Percentiles rank a stretch among this genome's conserved stretches.
Conservation (phyloP, 2,888 invertebrate genomes). For the Koerneria pararmatus region DNA sequence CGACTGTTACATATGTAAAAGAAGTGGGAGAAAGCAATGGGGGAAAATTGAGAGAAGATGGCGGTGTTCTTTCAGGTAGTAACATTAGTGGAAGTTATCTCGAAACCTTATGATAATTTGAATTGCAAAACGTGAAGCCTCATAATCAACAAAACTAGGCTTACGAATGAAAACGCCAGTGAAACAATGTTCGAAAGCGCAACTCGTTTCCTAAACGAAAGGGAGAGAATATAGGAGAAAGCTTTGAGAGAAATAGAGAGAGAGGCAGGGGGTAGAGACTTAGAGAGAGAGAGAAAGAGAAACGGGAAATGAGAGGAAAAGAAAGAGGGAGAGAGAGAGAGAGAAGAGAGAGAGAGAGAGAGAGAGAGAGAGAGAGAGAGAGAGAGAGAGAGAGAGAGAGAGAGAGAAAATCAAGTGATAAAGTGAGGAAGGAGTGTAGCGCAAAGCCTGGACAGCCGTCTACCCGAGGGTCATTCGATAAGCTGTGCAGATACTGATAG, state of each 20-base stretch:
- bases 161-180: too few relatives aligned
- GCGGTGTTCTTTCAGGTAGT: too few relatives aligned
- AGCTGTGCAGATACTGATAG: too few relatives aligned
- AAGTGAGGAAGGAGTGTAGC: background rate
- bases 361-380: background rate
- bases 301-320: background rate
- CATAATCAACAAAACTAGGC: too few relatives aligned
- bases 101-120: too few relatives aligned
- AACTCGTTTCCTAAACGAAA: background rate
- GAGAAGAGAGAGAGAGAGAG: conserved; percentile 8
- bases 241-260: background rate
- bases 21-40: too few relatives aligned
- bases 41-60: too few relatives aligned
- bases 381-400: background rate
- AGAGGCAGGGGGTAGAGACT: background rate
- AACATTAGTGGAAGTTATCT: too few relatives aligned
- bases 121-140: too few relatives aligned
- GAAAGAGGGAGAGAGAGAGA: conserved; percentile 1
- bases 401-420: background rate
- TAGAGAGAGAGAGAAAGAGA: background rate
- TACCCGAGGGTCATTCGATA: too few relatives aligned
- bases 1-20: too few relatives aligned
- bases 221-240: background rate
- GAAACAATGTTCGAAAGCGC: conserved; percentile 11
- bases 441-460: too few relatives aligned